Conservation (phyloP, 64 coral and sea anemone species). For the Stichodactyla mertensii region DNA sequence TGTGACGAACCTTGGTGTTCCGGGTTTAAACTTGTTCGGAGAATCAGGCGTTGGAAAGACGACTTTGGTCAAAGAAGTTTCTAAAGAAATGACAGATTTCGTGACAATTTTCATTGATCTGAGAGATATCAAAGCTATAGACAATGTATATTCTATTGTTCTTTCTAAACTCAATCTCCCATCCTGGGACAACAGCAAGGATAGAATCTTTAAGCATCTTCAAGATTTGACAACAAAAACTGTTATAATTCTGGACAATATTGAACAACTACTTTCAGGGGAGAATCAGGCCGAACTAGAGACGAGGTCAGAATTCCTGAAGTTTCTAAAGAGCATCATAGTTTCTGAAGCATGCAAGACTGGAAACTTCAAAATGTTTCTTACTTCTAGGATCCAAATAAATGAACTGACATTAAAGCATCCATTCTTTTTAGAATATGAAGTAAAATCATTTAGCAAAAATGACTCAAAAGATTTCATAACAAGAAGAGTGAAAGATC, state of each 20-base stretch:
- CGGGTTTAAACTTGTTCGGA: background rate
- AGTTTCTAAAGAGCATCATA: background rate
- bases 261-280: slow-evolving; percentile 21
- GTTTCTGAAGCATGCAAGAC: background rate
- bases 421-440: background rate
- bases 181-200: background rate
- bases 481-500: background rate
- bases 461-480: background rate
- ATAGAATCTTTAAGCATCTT: background rate
- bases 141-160: background rate
- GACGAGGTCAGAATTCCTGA: background rate
- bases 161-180: background rate
- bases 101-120: background rate
- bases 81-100: background rate
- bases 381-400: slow-evolving; percentile 18
- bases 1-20: background rate
- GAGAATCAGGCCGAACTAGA: background rate
- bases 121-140: slow-evolving; percentile 11
- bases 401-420: background rate
- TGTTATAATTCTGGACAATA: slow-evolving; percentile 30
- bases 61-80: background rate
- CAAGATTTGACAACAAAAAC: background rate
- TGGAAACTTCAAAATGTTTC: slow-evolving; percentile 5
- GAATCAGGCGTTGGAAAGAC: too few species aligned
- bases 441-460: background rate